Base-by-base conservation (phyloP, 2,797 vertebrate genomes). In the Sebastes alutus region DNA sequence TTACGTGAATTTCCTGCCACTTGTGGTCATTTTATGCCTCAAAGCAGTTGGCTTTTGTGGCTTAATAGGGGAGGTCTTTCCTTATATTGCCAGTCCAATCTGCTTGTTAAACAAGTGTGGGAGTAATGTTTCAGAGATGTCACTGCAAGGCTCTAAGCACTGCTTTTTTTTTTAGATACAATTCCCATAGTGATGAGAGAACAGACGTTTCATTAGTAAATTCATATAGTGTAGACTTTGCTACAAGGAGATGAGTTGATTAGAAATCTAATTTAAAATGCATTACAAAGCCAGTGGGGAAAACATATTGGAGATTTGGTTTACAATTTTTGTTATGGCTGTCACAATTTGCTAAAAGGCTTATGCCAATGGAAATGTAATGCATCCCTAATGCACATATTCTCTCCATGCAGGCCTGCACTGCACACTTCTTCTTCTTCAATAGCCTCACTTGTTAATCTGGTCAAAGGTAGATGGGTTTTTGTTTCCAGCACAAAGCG, bases 391-490 rank as follows among this genome's bases (percentile, higher is more conserved):
- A 54, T 67, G 71, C 63, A 75, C 74, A 66, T 71, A 65, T 46
- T 11, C 69, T 76, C 69, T 29, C 69, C 79, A 9, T 52, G 74
- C 78, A 77, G 77, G 65, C 78, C 82, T 29, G 84, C 78, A 52
- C 69, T 29, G 85, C 78, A 52, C 69, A 22, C 81, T 61, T 66
- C 66, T 49, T 69, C 58, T 56, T 69, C 58, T 56, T 55, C 18
- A 77, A 74, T 29, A 76, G 66, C 69, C 73, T 66, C 83, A 69
- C 84, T 85, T 77, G 62, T 78, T 75, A 30, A 68, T 82, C 46
- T 71, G 83, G 56, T 78, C 60, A 82, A 52, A 81, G 42, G 70
- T 61, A 81, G 72, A 74, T 65, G 38, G 52, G 22, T 62, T 81
- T 72, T 46, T n/a, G 60, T 63, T 49, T 71, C 32, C 29, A 38